Evolutionary conservation across 53 echinoderm and acorn worm genomes (phyloP), one percentile per base, ranked within the genome.

Genomic region (Arbacia lixula): DNA sequence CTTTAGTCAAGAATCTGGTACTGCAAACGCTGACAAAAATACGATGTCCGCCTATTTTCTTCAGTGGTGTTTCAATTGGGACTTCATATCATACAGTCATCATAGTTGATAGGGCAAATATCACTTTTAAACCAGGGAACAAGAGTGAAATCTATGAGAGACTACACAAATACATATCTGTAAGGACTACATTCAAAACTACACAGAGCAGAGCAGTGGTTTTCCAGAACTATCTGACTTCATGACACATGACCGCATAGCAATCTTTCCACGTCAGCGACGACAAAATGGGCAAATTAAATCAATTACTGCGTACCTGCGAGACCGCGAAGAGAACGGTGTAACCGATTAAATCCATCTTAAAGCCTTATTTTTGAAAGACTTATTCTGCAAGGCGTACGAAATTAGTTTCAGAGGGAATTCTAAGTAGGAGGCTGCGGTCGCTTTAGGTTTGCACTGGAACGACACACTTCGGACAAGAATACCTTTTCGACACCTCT

Each of bases 331-430:
- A 56, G 9, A 81, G 64, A 81, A 52, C 30, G 82, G 62, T 81
- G 82, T 63, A 81, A 42, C 62, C 82, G 35, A 63, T 81, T 63
- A 81, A 42, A 81, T 62, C 31, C 64, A 63, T 64, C 24, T 81
- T 63, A 81, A 63, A 63, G 11, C 34, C 52, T 63, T 42, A 61
- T 46, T 81, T 49, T 61, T 29, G 62, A 32, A 81, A 61, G 82
- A 46, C 78, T 77, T 58, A 58, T 56, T 77, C 60, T 37, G 40
- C 60, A 77, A 77, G 58, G 36, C 58, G 60, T 37, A 56, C 38
- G 60, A 57, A 77, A 77, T 77, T 12, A 77, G 60, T 77, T 60
- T 58, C 58, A 77, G 60, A 3, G 78, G 78, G 78, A 77, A 56
- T 56, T 55, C 52, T 74, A 74, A 53, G 51, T 50, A 51, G 74